Evolutionary conservation across 1,140 invertebrate species (phyloP).

Genomic region (Samia ricini): DNA sequence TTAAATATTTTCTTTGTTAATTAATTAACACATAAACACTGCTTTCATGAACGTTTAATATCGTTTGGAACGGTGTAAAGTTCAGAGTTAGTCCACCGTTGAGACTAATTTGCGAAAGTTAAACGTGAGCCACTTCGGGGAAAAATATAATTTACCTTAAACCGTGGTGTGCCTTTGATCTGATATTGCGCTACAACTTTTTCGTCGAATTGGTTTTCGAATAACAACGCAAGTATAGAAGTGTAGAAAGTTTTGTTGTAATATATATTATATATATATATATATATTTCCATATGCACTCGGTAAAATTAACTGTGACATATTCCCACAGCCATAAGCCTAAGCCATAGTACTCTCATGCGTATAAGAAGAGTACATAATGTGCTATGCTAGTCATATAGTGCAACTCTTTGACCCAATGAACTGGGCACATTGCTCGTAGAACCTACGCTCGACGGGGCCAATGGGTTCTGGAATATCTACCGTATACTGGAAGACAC

Average conservation of each 20-base stretch:
- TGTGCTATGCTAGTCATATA: too few species aligned
- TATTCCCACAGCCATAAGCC: too few species aligned
- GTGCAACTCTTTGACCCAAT: too few species aligned
- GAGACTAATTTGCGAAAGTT: constrained; percentile 11
- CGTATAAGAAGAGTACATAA: too few species aligned
- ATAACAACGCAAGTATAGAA: not conserved
- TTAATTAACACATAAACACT: constrained; percentile 4
- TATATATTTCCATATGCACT: too few species aligned
- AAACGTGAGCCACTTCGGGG: not conserved
- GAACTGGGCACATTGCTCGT: too few species aligned
- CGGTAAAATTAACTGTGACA: too few species aligned
- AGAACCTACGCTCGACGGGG: too few species aligned
- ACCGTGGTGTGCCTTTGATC: constrained; percentile 1
- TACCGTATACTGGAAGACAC: too few species aligned
- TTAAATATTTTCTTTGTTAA: not conserved
- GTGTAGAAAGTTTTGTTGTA: not conserved
- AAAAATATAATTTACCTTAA: constrained; percentile 8
- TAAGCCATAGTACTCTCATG: too few species aligned
- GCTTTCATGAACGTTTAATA: constrained; percentile 3
- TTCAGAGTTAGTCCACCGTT: not conserved
- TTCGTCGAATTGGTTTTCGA: constrained; percentile 1
- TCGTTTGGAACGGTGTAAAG: not conserved
- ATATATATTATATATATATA: too few species aligned
- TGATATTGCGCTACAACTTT: constrained; percentile 1
- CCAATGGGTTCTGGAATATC: too few species aligned